These are phyloP conservation scores for Odontamblyopus lacepedii DNA, from an alignment of 2,797 vertebrate genomes.

Conservation along the genomic window DNA sequence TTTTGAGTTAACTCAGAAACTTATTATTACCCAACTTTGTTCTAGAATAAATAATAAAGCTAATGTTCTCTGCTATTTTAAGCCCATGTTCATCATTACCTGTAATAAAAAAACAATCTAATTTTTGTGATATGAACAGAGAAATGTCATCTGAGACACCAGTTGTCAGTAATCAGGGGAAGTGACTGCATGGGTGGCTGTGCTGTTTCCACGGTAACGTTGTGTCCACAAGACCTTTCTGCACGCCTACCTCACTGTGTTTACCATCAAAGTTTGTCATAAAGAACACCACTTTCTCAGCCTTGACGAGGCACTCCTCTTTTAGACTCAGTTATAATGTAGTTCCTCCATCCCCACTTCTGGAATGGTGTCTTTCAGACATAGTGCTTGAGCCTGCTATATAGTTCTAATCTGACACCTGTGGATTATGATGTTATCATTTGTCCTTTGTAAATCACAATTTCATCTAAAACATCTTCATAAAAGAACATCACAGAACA, in stretches of 20 bases:
- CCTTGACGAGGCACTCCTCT: not conserved
- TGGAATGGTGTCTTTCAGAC: not conserved
- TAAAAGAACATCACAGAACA: too few species aligned
- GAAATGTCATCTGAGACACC: slow-evolving; percentile 37
- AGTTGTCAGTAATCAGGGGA: slow-evolving; percentile 27
- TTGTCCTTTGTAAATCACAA: too few species aligned
- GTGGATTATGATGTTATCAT: too few species aligned
- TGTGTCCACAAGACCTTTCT: slow-evolving; percentile 31
- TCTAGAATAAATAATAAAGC: not conserved
- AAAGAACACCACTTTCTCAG: slow-evolving; percentile 11
- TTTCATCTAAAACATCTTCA: too few species aligned
- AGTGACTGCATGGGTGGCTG: slow-evolving; percentile 23
- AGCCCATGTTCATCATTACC: slow-evolving; percentile 17
- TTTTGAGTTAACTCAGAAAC: slow-evolving; percentile 1
- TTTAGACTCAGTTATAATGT: not conserved
- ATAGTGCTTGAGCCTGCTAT: too few species aligned
- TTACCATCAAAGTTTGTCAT: slow-evolving; percentile 11
- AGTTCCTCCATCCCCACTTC: not conserved
- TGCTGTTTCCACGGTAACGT: slow-evolving; percentile 57
- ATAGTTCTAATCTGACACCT: too few species aligned
- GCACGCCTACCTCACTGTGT: slow-evolving; percentile 44
- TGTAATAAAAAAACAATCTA: slow-evolving; percentile 2
- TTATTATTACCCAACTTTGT: not conserved
- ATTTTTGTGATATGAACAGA: slow-evolving; percentile 19
- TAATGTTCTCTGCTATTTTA: slow-evolving; percentile 28